A percentile compares a stretch with the other conserved stretches of the same genome.
Conservation (phyloP, 2,113 vertebrate species). For the Fregata magnificens region DNA sequence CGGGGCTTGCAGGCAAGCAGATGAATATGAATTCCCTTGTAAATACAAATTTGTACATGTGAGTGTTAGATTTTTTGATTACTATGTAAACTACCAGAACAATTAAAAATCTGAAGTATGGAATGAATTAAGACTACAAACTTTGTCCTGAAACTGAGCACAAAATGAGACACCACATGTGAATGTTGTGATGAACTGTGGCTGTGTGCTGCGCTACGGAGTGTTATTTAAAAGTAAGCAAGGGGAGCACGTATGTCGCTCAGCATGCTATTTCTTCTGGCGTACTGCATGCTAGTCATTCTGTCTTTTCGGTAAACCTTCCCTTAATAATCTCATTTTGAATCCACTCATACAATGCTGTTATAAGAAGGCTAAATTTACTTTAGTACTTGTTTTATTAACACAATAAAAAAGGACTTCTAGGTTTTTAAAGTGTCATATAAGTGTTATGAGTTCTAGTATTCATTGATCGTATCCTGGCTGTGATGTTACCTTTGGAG, state of each 20-base stretch:
- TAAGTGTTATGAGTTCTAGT: not conserved
- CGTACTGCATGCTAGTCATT: not conserved
- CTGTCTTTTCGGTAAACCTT: not conserved
- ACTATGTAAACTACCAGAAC: not conserved
- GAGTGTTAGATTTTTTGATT: not conserved
- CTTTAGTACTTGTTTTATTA: not conserved
- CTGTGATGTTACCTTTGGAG: not conserved
- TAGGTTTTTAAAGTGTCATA: not conserved
- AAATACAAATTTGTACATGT: not conserved
- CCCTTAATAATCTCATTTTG: not conserved
- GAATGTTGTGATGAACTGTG: fast-evolving
- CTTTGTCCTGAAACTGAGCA: not conserved
- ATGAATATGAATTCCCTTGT: not conserved
- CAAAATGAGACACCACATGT: fast-evolving
- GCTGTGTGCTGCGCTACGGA: not conserved
- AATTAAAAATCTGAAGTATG: not conserved
- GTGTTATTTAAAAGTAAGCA: not conserved
- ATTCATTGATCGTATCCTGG: not conserved
- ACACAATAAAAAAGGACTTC: not conserved
- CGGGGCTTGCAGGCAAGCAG: not conserved
- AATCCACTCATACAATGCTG: not conserved
- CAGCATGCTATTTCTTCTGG: not conserved
- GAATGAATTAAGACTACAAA: not conserved
- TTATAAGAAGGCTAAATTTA: not conserved
- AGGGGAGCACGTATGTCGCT: fast-evolving